Conservation (phyloP, 2,113 vertebrate species). For the Macquaria australasica region DNA sequence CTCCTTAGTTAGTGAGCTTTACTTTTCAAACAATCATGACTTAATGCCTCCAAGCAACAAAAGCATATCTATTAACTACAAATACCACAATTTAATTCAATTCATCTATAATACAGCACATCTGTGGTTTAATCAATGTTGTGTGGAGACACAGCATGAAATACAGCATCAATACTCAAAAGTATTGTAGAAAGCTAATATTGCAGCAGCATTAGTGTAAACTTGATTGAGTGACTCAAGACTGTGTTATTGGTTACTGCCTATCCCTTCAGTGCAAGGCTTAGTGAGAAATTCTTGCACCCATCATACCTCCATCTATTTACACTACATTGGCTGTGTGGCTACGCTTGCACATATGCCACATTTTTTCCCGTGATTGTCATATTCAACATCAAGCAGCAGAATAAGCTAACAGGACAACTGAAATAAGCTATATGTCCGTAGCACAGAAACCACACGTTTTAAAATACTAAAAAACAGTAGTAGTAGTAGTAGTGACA, state of each 20-base stretch:
- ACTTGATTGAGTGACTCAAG: neutral
- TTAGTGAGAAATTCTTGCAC: neutral
- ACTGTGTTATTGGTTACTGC: neutral
- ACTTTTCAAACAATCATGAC: neutral
- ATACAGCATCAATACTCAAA: neutral
- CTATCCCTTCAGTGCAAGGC: neutral
- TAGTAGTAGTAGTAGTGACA: neutral
- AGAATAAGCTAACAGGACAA: neutral
- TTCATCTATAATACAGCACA: neutral
- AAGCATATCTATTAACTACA: neutral
- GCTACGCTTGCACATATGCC: neutral
- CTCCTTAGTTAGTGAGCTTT: neutral
- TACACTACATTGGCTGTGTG: neutral
- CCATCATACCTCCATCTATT: conserved; percentile 5
- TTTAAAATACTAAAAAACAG: neutral
- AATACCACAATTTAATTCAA: neutral
- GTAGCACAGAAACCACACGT: no score
- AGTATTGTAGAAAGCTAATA: neutral
- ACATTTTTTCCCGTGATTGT: neutral
- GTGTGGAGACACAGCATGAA: neutral
- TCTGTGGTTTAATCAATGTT: neutral
- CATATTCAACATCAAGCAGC: conserved; percentile 2
- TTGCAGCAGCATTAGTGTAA: neutral
- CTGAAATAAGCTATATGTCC: no score
- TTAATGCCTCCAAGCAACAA: neutral